Conservation (phyloP, 23 tunicate genomes). For the Ascidia mentula region DNA sequence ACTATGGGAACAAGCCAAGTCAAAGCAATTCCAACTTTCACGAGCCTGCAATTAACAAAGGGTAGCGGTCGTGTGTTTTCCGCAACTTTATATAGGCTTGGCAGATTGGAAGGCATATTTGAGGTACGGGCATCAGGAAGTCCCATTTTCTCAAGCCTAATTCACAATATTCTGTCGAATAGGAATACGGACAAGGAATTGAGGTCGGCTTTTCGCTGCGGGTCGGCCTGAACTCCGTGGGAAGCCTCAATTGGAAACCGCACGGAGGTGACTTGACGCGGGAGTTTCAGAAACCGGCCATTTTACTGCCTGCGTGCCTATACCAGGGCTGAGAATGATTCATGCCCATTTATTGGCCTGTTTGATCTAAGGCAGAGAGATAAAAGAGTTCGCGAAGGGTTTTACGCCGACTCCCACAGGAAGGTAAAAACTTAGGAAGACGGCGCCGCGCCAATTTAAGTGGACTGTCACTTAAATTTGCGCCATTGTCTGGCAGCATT, state of each 20-base stretch:
- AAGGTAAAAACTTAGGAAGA: background rate
- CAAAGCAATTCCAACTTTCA: constrained; percentile 53
- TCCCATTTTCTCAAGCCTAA: too few relatives aligned
- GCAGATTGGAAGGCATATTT: too few relatives aligned
- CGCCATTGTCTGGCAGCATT: background rate
- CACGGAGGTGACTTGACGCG: constrained; percentile 4
- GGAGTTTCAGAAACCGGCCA: background rate
- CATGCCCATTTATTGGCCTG: background rate
- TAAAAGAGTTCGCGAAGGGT: background rate
- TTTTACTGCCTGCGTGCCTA: background rate
- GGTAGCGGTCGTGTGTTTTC: background rate
- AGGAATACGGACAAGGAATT: too few relatives aligned
- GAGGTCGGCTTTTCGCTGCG: too few relatives aligned
- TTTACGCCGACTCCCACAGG: constrained; percentile 6
- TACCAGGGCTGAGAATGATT: background rate
- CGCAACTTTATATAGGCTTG: background rate
- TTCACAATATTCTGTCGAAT: too few relatives aligned
- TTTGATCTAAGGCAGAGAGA: background rate
- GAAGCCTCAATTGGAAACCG: constrained; percentile 1
- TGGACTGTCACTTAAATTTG: constrained; percentile 6
- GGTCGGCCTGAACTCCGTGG: constrained; percentile 4
- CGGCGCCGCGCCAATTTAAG: constrained; percentile 7
- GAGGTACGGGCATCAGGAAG: too few relatives aligned
- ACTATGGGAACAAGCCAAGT: constrained; percentile 84
- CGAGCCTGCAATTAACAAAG: constrained; percentile 34